Conservation (phyloP, 2,888 invertebrate genomes). For the Coremacera marginata region DNA sequence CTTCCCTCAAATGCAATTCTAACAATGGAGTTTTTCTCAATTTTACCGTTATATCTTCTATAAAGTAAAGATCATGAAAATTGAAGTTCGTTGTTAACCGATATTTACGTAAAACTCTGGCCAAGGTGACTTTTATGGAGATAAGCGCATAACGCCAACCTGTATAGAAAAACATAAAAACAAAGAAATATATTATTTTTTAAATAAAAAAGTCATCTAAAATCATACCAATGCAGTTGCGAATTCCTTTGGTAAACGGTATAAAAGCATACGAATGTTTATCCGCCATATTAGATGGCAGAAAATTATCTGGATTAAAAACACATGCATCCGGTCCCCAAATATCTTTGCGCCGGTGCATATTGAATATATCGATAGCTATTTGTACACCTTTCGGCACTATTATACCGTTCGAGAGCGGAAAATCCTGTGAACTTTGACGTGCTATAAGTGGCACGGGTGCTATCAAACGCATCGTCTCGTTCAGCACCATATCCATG, state of each 20-base stretch:
- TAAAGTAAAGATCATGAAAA: slow-evolving; percentile 61
- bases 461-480: slow-evolving; percentile 63
- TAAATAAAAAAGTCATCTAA: background rate
- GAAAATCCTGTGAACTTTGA: slow-evolving; percentile 55
- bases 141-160: slow-evolving; percentile 64
- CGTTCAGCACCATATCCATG: slow-evolving; percentile 64
- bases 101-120: slow-evolving; percentile 61
- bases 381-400: slow-evolving; percentile 63
- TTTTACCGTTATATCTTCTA: slow-evolving; percentile 64
- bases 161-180: slow-evolving; percentile 46
- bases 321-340: slow-evolving; percentile 65
- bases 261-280: slow-evolving; percentile 65
- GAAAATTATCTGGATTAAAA: slow-evolving; percentile 67
- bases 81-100: slow-evolving; percentile 60
- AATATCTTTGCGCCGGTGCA: slow-evolving; percentile 63
- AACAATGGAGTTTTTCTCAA: slow-evolving; percentile 57
- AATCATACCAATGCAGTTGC: slow-evolving; percentile 63
- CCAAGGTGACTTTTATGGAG: slow-evolving; percentile 60
- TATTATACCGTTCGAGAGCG: slow-evolving; percentile 58
- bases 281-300: slow-evolving; percentile 60
- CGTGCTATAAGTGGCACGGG: slow-evolving; percentile 63
- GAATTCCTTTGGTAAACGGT: slow-evolving; percentile 66
- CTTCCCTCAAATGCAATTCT: slow-evolving; percentile 52
- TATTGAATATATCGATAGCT: slow-evolving; percentile 61
- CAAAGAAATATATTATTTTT: background rate